Evolutionary conservation across 2,113 vertebrate species (phyloP).

Genomic region (Nycticryphes semicollaris): DNA sequence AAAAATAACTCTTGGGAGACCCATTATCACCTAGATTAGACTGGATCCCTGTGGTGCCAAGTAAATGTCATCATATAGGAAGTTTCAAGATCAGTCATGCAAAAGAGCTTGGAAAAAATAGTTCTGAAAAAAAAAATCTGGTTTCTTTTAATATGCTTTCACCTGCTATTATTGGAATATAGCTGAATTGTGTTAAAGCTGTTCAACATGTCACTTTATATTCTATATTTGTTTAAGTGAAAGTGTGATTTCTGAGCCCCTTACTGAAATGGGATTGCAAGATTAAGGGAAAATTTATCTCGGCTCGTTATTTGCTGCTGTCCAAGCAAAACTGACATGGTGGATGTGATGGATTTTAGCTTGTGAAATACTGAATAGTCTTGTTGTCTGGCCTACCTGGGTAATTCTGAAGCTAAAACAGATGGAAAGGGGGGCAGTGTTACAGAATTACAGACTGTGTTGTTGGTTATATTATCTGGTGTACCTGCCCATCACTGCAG

Average conservation of each 20-base stretch:
- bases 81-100: conserved; percentile 13
- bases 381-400: neutral
- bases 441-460: neutral
- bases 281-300: neutral
- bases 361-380: neutral
- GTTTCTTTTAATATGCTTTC: neutral
- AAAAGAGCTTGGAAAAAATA: conserved; percentile 14
- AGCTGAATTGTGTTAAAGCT: neutral
- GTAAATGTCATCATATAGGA: conserved; percentile 36
- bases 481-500: neutral
- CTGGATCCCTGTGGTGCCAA: conserved; percentile 23
- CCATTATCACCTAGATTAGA: conserved; percentile 60
- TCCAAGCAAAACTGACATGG: conserved; percentile 8
- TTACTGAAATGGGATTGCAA: neutral
- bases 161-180: neutral
- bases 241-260: neutral
- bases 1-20: conserved; percentile 44
- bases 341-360: neutral
- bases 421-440: neutral
- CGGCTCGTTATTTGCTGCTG: neutral
- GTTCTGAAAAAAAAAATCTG: neutral
- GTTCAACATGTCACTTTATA: neutral
- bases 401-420: neutral
- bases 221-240: neutral
- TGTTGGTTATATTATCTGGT: neutral